These are phyloP conservation scores for Drosophila aldrichi DNA, from an alignment of 2,888 invertebrate species.

Conservation along the genomic window DNA sequence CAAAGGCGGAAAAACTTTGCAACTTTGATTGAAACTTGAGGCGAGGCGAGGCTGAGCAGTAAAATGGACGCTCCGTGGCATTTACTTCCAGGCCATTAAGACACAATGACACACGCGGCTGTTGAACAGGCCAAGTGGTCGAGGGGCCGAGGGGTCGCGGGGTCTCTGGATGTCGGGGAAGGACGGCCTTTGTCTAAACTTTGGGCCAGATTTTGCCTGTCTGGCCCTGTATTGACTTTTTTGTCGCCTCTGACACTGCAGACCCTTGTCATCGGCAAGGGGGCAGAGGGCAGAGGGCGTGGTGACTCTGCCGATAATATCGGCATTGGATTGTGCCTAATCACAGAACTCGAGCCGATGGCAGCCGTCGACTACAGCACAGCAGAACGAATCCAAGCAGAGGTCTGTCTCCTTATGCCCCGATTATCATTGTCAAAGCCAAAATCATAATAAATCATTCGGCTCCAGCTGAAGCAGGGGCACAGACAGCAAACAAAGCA, in stretches of 20 bases:
- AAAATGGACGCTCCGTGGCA: slow-evolving; percentile 37
- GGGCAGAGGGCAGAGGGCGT: background rate
- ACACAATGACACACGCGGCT: slow-evolving; percentile 50
- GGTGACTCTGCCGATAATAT: slow-evolving; percentile 56
- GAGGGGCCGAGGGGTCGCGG: background rate
- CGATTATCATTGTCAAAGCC: slow-evolving; percentile 60
- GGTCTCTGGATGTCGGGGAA: background rate
- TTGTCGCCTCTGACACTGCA: slow-evolving; percentile 53
- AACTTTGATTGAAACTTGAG: slow-evolving; percentile 55
- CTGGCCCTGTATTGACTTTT: slow-evolving; percentile 51
- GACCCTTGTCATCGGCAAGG: slow-evolving; percentile 54
- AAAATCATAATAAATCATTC: slow-evolving; percentile 67
- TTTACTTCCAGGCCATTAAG: slow-evolving; percentile 61
- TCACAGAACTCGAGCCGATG: slow-evolving; percentile 29
- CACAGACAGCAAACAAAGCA: background rate
- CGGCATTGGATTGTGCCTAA: slow-evolving; percentile 46
- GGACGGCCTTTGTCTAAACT: slow-evolving; percentile 54
- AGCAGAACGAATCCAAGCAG: slow-evolving; percentile 33
- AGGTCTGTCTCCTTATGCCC: slow-evolving; percentile 35
- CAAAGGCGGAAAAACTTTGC: slow-evolving; percentile 27
- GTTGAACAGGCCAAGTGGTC: background rate
- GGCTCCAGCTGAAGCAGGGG: background rate
- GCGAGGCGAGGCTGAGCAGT: slow-evolving; percentile 19
- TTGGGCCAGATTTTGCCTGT: slow-evolving; percentile 38
- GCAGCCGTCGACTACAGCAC: slow-evolving; percentile 22